These are phyloP conservation scores for Biston stratarius DNA, from an alignment of 2,888 invertebrate species.

Conservation along the genomic window DNA sequence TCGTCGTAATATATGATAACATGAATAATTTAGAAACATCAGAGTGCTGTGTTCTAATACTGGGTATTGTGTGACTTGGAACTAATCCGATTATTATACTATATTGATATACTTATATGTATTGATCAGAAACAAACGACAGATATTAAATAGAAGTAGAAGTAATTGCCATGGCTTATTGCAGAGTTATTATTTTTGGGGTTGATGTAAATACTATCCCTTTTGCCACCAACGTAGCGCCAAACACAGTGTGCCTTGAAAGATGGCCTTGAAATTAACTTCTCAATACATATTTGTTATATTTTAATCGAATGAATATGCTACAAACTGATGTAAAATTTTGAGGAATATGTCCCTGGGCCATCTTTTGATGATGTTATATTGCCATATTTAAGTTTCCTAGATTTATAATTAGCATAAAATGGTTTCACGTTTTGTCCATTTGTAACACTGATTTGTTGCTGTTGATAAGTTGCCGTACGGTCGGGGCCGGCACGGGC, in stretches of 20 bases:
- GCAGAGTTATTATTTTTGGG: constrained; percentile 60
- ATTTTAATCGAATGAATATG: background rate
- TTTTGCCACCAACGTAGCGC: constrained; percentile 59
- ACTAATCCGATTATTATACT: constrained; percentile 30
- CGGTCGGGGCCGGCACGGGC: background rate
- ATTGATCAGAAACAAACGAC: constrained; percentile 45
- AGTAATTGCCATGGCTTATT: constrained; percentile 56
- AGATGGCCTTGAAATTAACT: constrained; percentile 57
- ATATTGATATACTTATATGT: constrained; percentile 1
- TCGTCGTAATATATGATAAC: constrained; percentile 37
- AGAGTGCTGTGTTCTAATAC: constrained; percentile 36
- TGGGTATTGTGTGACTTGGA: constrained; percentile 22
- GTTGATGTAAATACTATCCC: constrained; percentile 61
- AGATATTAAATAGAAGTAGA: constrained; percentile 47
- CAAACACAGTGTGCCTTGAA: constrained; percentile 64
- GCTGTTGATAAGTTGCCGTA: constrained; percentile 48
- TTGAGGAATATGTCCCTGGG: constrained; percentile 47
- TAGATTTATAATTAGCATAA: constrained; percentile 59
- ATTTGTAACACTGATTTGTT: constrained; percentile 81
- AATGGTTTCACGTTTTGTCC: constrained; percentile 75
- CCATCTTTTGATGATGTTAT: constrained; percentile 57
- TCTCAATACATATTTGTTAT: background rate
- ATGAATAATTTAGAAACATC: constrained; percentile 42
- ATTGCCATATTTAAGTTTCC: constrained; percentile 53
- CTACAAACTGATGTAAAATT: constrained; percentile 14